Conservation (phyloP, 2,113 vertebrate species). For the Potamarius usumacintae region DNA sequence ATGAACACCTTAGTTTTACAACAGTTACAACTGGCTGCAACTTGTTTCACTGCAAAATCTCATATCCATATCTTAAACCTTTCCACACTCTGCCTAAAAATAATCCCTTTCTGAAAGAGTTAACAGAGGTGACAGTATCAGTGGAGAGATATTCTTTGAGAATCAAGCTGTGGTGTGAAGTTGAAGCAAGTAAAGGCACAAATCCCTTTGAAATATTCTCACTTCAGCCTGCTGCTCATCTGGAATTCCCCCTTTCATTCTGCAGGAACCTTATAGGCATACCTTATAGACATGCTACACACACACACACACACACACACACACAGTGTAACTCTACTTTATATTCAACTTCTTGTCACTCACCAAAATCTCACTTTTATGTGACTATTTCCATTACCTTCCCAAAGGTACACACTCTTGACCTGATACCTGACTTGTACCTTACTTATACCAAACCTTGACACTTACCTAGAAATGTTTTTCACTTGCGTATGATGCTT, state of each 20-base stretch:
- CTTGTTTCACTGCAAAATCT: background rate
- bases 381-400: background rate
- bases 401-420: background rate
- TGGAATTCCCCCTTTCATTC: conserved; percentile 17
- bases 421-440: background rate
- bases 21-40: background rate
- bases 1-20: background rate
- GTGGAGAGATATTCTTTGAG: background rate
- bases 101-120: background rate
- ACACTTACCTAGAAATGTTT: background rate
- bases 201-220: background rate
- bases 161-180: background rate
- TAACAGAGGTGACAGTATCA: background rate
- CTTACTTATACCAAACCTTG: background rate
- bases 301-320: background rate
- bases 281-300: background rate
- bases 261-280: background rate
- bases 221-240: conserved; percentile 24
- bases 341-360: background rate
- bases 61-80: background rate
- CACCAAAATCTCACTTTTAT: background rate
- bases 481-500: background rate
- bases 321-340: background rate
- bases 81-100: background rate
- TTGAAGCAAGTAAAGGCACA: background rate